Evolutionary conservation across 2,797 vertebrate genomes (phyloP).

Genomic region (Peromyscus eremicus): DNA sequence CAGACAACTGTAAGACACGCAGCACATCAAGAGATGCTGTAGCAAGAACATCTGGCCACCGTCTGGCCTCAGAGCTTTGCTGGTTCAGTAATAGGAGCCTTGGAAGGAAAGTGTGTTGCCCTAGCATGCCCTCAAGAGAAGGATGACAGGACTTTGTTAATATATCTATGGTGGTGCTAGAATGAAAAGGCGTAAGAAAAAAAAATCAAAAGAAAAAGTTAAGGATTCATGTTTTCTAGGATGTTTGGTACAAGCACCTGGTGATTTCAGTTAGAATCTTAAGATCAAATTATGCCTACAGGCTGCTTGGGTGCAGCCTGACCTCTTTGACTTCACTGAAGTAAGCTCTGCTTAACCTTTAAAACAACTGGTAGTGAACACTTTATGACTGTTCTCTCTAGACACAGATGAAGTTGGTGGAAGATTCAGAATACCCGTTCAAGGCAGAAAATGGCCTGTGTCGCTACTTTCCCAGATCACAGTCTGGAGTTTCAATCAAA

Average conservation of each 20-base stretch:
- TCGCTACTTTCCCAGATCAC: conserved; percentile 90
- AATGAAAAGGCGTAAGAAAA: neutral
- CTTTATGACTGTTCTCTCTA: conserved; percentile 81
- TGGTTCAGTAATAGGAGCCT: neutral
- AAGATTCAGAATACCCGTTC: conserved; percentile 92
- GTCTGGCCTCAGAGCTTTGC: neutral
- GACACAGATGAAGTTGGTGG: conserved; percentile 93
- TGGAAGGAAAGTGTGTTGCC: neutral
- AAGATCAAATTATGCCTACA: neutral
- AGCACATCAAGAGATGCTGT: neutral
- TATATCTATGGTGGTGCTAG: too few species aligned
- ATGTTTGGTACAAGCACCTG: neutral
- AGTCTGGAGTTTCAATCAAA: conserved; percentile 90
- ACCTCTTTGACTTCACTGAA: neutral
- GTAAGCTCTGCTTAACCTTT: neutral
- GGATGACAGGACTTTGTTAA: neutral
- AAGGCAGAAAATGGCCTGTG: conserved; percentile 92
- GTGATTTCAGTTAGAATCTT: neutral
- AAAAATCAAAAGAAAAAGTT: neutral
- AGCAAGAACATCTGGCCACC: neutral
- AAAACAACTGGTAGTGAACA: neutral
- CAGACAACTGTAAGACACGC: neutral
- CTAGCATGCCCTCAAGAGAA: neutral
- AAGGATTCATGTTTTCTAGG: neutral
- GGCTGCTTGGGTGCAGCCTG: neutral